Evolutionary conservation across 2,797 vertebrate genomes (phyloP), one percentile per base, ranked within the genome.

Genomic region (Crax fasciolata): DNA sequence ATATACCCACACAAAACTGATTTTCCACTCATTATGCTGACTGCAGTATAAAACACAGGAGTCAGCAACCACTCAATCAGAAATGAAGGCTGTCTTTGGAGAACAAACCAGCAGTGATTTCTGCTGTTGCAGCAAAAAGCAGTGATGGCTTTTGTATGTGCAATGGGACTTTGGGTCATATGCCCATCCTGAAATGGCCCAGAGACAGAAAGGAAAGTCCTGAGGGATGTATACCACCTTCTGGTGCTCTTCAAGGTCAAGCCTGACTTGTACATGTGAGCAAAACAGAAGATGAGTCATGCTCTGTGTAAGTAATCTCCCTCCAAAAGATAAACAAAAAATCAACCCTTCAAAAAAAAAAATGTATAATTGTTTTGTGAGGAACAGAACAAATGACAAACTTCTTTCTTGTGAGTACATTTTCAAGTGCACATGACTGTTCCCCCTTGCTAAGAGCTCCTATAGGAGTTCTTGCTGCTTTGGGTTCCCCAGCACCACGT

Each of bases 281-380:
- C 32, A 59, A 59, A 59, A 38, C 35, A 38, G 58, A 23, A 25
- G 14, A 32, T 38, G 21, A 59, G 23, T 14, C 2, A 38, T 35
- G 32, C 14, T 32, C 9, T 38, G 14, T 59, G 23, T 38, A 59
- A 59, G 35, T 35, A 44, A n/a, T n/a, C 54, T 30, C 8, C 30
- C 54, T 55, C 30, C 30, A 55, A 55, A 19, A 55, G n/a, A 30
- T 18, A n/a, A 55, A n/a, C 17, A 55, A 55, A 20, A 49, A 62
- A 41, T 2, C 1, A 57, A 2, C 10, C 12, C 2, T 55, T 5
- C 8, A 14, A 2, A 57, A 78, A 82, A 14, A 6, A 0, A 10
- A 70, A 9, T 4, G 2, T 6, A 7, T 39, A 41, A 54, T 8
- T 63, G 9, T 7, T 84, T 59, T 71, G 4, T 4, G 4, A 58